phyloP scores from a whole-genome alignment of 2,113 vertebrate species.

The Columba livia region DNA sequence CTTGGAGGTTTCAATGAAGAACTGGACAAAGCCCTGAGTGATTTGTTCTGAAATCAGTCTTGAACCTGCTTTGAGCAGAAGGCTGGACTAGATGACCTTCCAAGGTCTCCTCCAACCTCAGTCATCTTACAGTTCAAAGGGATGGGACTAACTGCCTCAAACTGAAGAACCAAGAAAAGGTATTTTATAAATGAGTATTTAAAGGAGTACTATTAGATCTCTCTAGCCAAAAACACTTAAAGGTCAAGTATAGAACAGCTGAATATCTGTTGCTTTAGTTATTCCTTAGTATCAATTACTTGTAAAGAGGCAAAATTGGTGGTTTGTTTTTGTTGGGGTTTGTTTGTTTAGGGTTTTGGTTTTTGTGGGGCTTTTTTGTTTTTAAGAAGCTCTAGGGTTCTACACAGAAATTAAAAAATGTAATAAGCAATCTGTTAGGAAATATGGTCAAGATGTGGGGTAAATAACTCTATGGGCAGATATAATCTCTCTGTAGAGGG shows the following conservation, averaged over 20 bases:
- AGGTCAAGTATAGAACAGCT: background rate
- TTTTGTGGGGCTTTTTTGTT: background rate
- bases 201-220: background rate
- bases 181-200: background rate
- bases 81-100: background rate
- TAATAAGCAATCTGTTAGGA: background rate
- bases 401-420: background rate
- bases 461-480: background rate
- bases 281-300: background rate
- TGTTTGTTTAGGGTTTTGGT: background rate
- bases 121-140: background rate
- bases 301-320: background rate
- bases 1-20: background rate
- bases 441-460: background rate
- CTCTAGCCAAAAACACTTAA: background rate
- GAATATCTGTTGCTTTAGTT: background rate
- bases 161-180: background rate
- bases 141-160: background rate
- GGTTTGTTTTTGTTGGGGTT: background rate
- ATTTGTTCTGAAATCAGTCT: background rate
- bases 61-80: background rate
- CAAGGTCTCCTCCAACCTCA: background rate
- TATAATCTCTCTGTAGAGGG: background rate
- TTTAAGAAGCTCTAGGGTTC: background rate
- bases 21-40: background rate